Base-by-base conservation (phyloP, 2,797 vertebrate genomes). In the Lerista edwardsae region DNA sequence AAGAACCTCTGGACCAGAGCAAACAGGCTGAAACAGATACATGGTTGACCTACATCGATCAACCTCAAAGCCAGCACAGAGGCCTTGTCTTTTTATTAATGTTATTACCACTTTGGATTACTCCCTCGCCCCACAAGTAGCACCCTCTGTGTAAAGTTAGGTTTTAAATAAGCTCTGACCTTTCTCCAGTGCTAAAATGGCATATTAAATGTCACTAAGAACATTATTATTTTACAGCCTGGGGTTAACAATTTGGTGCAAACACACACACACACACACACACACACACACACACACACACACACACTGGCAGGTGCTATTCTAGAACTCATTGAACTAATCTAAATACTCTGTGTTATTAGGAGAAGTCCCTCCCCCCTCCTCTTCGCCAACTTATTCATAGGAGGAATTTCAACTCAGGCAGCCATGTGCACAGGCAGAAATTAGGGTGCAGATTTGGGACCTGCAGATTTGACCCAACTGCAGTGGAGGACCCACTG, bases 201-300 rank as follows among this genome's bases (percentile, higher is more conserved):
- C 15, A 78, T 65, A 83, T 27, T 44, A 79, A 85, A 77, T 80
- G 64, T 84, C 83, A 75, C 68, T 44, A 65, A 77, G 55, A 87
- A 86, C 68, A 86, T 77, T 87, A 71, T 67, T 73, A 78, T 29
- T 82, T 87, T 75, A 44, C 69, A 68, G 76, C 80, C 39, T 64
- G 57, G 19, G 72, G 74, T 82, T 79, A 88, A 82, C 65, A 77
- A 61, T 34, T 75, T 21, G 39, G 65, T 62, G 23, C 71, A 67
- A 80, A 41, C 69, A 57, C 59, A 80, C 57, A 74, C 19, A 55
- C 62, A 84, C 57, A 74, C 19, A 55, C 62, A 84, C 71, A 67
- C 78, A 41, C 69, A 57, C 59, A 80, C 57, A 74, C 19, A 55
- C 62, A 84, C 71, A 67, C 78, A 41, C 69, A 57, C 59, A 80